Conservation (phyloP, 2,797 vertebrate species). For the Myotis planiceps region DNA sequence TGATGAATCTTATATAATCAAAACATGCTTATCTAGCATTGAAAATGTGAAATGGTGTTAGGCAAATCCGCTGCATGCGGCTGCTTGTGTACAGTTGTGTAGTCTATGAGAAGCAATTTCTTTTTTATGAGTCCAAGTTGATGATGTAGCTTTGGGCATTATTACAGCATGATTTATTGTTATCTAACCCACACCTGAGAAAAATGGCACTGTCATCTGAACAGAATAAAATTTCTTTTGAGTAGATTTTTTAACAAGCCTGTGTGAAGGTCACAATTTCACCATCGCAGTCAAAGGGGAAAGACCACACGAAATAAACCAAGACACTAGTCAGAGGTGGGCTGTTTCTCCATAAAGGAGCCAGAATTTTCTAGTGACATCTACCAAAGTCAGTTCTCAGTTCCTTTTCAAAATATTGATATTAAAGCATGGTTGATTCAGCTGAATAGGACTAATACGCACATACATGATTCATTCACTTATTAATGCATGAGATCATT, state of each 20-base stretch:
- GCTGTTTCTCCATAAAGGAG: neutral
- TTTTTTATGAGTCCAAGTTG: conserved; percentile 46
- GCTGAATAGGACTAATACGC: neutral
- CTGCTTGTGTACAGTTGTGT: neutral
- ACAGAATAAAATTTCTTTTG: neutral
- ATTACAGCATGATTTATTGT: conserved; percentile 45
- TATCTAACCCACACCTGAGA: neutral
- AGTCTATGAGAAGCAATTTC: neutral
- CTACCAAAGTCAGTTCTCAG: neutral
- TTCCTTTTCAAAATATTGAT: neutral
- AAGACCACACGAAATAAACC: neutral
- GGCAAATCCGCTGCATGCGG: neutral
- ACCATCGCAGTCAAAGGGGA: neutral
- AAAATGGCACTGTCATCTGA: neutral
- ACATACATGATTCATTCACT: neutral
- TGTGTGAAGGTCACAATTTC: conserved; percentile 46
- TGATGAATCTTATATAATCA: neutral
- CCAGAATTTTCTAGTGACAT: neutral
- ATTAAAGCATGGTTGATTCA: neutral
- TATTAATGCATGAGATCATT: neutral
- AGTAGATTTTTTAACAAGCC: neutral
- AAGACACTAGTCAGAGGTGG: neutral
- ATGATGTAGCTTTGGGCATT: conserved; percentile 48
- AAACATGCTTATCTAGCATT: neutral
- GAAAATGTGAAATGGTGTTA: neutral